Base-by-base conservation (phyloP, 2,888 invertebrate species). In the Conus canariensis region DNA sequence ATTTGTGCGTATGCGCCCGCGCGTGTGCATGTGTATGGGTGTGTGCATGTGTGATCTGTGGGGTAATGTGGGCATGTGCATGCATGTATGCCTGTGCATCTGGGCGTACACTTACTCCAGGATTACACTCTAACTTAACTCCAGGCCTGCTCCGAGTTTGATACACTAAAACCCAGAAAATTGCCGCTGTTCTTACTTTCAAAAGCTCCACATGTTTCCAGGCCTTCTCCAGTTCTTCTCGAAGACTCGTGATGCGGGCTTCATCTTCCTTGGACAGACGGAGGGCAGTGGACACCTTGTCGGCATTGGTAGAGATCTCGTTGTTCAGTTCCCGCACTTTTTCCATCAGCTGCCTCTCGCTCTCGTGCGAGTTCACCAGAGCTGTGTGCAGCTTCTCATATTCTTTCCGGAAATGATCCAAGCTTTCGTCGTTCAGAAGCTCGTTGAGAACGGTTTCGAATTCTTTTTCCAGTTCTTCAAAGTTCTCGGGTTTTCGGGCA, bases 311-410 rank as follows among this genome's bases (percentile, higher is more conserved):
- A 1, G 96, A 96, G 70, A 97, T 95, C 92, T 96, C 96, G 91
- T 97, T 97, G 95, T 97, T 96, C 80, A 97, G 94, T 58, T 96
- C 95, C 90, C 96, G 94, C 91, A 97, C 97, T 95, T 97, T 97
- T 90, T 96, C 96, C 93, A 96, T 96, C 64, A 97, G 95, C 30
- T 97, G 95, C 92, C 97, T 96, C 93, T 97, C 97, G 90, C 96
- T 97, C 85, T 96, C 96, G 93, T 97, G 97, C 0, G 97, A 96
- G 92, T 97, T 96, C 93, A 97, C 97, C 85, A 97, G 95, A 12
- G 97, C 96, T 92, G 98, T 97, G 95, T 97, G 98, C 0, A 98
- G 96, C 94, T 97, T 97, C 60, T 97, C 97, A 96, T 97, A 98
- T 86, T 98, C 98, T 60, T 97, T 97, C 0, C 97, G 96, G 95